Base-by-base conservation (phyloP, 2,797 vertebrate genomes). In the Microcaecilia unicolor region DNA sequence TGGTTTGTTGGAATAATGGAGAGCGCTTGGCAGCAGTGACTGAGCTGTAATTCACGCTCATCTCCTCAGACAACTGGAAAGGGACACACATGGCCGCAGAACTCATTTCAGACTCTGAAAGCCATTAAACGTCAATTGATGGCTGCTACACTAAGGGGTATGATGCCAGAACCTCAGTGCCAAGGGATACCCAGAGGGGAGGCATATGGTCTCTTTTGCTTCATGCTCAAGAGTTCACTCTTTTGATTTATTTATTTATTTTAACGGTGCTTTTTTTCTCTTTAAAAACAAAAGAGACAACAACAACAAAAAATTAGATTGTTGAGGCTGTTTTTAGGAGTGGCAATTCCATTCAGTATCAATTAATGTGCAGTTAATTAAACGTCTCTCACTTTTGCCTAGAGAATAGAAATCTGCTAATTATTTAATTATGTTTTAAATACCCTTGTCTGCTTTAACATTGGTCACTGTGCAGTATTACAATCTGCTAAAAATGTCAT, bases 21-120 rank as follows among this genome's bases (percentile, higher is more conserved):
- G 52, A 70, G 59, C 47, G 47, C 56, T 78, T 80, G 76, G 81
- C 78, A 76, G 68, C 70, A 67, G 30, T 45, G 67, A 67, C 76
- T 72, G 72, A 72, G 80, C 78, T 83, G 74, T 78, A 72, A 77
- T 85, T 86, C 78, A 80, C 64, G 68, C 67, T 76, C 72, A 72
- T 78, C 76, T 76, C 77, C 76, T 78, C 70, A 71, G 69, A 84
- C 76, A 80, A 83, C 78, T 79, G 67, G 64, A 74, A 76, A 68
- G 73, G 68, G 73, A 74, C 65, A 63, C 72, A 76, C 73, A 72
- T 72, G 68, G 70, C 65, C 69, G 1, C 73, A 76, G 65, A 72
- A 74, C 61, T 76, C 70, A 75, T 79, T 76, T 75, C 28, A 1
- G 70, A 73, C 63, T 70, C 67, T 69, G 67, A 72, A 79, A 75